phyloP scores from a whole-genome alignment of 2,888 invertebrate species.

The Axea sp. region DNA sequence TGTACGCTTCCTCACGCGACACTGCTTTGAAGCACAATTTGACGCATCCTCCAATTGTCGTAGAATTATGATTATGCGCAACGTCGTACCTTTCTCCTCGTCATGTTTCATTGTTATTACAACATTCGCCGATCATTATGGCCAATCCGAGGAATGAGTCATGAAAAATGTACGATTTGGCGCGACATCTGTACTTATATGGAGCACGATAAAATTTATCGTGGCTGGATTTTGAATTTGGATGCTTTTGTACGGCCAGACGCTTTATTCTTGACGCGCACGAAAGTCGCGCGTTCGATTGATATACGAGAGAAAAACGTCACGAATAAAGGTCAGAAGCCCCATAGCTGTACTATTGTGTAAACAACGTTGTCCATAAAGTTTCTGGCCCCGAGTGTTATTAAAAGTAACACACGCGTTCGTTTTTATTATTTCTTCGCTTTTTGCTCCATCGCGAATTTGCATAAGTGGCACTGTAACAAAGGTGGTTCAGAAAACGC shows the following conservation, averaged over 20 bases:
- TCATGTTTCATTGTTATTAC: constrained; percentile 55
- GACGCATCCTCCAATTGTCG: constrained; percentile 55
- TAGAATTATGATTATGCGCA: constrained; percentile 37
- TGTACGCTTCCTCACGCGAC: constrained; percentile 29
- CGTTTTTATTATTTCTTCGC: background rate
- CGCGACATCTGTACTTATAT: constrained; percentile 59
- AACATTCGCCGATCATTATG: constrained; percentile 47
- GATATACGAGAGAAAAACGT: constrained; percentile 52
- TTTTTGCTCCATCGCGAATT: too few species aligned
- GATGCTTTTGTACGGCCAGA: constrained; percentile 36
- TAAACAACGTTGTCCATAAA: constrained; percentile 40
- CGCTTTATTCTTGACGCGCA: constrained; percentile 34
- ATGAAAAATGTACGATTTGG: constrained; percentile 55
- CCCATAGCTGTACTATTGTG: constrained; percentile 40
- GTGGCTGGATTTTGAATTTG: constrained; percentile 50
- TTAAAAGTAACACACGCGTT: constrained; percentile 11
- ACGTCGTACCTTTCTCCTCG: constrained; percentile 53
- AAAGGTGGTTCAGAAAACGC: too few species aligned
- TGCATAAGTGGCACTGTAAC: too few species aligned
- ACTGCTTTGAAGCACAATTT: constrained; percentile 37
- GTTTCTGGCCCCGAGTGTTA: constrained; percentile 5
- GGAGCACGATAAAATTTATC: constrained; percentile 55
- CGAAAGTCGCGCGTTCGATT: constrained; percentile 48
- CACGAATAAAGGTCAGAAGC: constrained; percentile 50
- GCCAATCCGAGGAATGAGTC: constrained; percentile 50